Conservation (phyloP, 2,113 vertebrate genomes). For the Albula glossodonta region DNA sequence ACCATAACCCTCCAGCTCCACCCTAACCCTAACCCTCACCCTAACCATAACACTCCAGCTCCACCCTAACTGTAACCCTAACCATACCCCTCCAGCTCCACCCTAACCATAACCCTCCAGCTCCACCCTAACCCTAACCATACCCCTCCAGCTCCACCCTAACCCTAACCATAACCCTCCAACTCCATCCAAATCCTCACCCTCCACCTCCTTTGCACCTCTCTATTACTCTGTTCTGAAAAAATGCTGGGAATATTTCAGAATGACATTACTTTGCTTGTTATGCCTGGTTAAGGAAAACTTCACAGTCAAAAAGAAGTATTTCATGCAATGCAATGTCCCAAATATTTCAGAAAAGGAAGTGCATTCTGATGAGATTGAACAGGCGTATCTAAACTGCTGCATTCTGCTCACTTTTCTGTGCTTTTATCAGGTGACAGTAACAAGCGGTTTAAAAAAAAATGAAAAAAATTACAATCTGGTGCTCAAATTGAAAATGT, state of each 20-base stretch:
- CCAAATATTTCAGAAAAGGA: too few relatives aligned
- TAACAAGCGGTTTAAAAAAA: slow-evolving; percentile 40
- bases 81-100: too few relatives aligned
- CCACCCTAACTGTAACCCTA: too few relatives aligned
- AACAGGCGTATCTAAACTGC: slow-evolving; percentile 50
- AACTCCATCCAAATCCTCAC: too few relatives aligned
- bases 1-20: too few relatives aligned
- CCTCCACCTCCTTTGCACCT: neutral
- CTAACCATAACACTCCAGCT: too few relatives aligned
- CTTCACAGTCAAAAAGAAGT: neutral
- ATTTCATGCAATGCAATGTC: too few relatives aligned
- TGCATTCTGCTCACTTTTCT: slow-evolving; percentile 59
- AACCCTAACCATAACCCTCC: too few relatives aligned
- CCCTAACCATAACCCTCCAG: too few relatives aligned
- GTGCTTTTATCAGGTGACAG: slow-evolving; percentile 51
- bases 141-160: too few relatives aligned
- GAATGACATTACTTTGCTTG: neutral
- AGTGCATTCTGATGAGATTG: slow-evolving; percentile 12
- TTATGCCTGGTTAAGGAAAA: neutral
- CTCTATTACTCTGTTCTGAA: neutral
- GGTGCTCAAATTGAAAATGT: slow-evolving; percentile 71
- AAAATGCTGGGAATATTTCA: neutral
- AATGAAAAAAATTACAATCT: slow-evolving; percentile 60
- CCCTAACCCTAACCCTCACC: too few relatives aligned
- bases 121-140: too few relatives aligned